Evolutionary conservation across 1,140 invertebrate genomes (phyloP), one percentile per base, ranked within the genome.

Genomic region (Pseudomyrmex sp.): DNA sequence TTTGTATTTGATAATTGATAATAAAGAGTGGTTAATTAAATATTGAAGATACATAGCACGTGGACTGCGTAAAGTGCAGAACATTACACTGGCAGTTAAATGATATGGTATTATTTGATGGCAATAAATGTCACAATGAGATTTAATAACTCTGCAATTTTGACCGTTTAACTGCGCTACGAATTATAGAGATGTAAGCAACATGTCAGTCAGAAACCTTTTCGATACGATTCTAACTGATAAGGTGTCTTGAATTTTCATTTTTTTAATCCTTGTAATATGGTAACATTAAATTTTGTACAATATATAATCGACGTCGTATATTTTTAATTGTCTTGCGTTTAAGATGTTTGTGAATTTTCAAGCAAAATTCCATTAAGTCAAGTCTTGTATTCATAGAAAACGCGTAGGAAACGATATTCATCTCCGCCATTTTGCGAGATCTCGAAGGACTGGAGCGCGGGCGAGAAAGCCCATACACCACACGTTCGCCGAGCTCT

Each of bases 51-150:
- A 72, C 66, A 50, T 15, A 8, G 10, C 56, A 12, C 46, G 23
- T 4, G 35, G 26, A 66, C 52, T 18, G 26, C 84, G 46, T 84
- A 88, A 89, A 79, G 84, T 63, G 54, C 83, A 79, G 61, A 80
- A 63, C 26, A 85, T 75, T 88, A 87, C 35, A 35, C 85, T 80
- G 79, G 63, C 77, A 82, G 75, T 88, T 88, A 88, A 89, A 89
- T 86, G 80, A 88, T 80, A 89, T 58, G 84, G 72, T 89, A 86
- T 88, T 88, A 89, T 58, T 56, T 48, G 61, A 73, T 58, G 72
- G 76, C 69, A 86, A 89, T 89, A 89, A 89, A 89, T 88, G 86
- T 88, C 88, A 88, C 88, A 86, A 84, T 86, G 52, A 23, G 26
- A 20, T 79, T 77, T 89, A 89, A 89, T 89, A 59, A 52, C 87